Base-by-base conservation (phyloP, 1,140 invertebrate genomes). In the Dufourea novaeangliae region DNA sequence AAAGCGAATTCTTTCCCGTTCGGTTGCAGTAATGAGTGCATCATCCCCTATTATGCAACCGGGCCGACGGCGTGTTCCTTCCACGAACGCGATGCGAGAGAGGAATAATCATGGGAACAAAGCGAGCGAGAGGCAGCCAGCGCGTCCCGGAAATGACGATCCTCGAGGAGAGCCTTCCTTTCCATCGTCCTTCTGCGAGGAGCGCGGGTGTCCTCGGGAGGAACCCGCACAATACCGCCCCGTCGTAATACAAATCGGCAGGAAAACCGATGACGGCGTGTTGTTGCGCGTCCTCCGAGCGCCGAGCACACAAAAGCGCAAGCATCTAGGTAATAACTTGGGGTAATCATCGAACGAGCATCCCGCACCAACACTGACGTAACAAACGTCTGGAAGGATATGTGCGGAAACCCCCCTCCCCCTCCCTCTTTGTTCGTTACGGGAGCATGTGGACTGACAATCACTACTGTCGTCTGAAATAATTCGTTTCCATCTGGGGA, bases 301-400 rank as follows among this genome's bases (percentile, higher is more conserved):
- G 32, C 0, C 12, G n/a, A n/a, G n/a, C n/a, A 79, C 79, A 91
- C 81, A 90, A 90, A 88, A 90, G 89, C 84, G 63, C 34, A 29
- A 29, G 73, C 87, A 90, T 90, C 88, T 87, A 84, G 70, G 82
- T 89, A 90, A 90, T 90, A 90, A 90, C 87, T 86, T 75, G 86
- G 86, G 82, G 87, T 90, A 91, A 91, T 91, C 89, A 90, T 90
- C 83, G 84, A 86, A 87, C 79, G 86, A 69, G 63, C n/a, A n/a
- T n/a, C n/a, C 62, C 76, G 62, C 34, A 1, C 54, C 44, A 14
- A 64, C 61, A 41, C 54, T 44, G 67, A 59, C 57, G 37, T 68
- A 57, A 17, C 29, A 2, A 70, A 32, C 63, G 63, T 77, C 70
- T 80, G 61, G 44, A 79, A 75, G 39, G 50, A 72, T 57, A 27